Base-by-base conservation (phyloP, 2,797 vertebrate species). In the Karalla daura region DNA sequence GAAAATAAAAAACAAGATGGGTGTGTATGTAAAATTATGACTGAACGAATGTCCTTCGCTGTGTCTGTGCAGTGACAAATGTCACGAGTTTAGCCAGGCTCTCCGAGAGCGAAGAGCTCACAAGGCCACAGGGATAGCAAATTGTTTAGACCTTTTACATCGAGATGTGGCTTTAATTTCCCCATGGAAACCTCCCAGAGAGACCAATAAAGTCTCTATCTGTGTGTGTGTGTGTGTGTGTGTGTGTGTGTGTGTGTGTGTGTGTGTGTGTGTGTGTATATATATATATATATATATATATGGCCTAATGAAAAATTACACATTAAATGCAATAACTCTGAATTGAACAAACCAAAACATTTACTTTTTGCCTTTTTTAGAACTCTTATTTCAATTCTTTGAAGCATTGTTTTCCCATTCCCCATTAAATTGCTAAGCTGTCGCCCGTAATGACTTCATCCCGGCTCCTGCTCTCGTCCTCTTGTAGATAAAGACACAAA, bases 341-440 rank as follows among this genome's bases (percentile, higher is more conserved):
- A n/a, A n/a, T n/a, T n/a, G n/a, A n/a, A n/a, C n/a, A n/a, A 36
- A 21, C 12, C 56, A 50, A 60, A 65, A 44, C 24, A 20, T 53
- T 51, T 15, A 15, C 14, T 17, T 53, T 3, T 7, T 2, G 8
- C 40, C 0, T 10, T 24, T 18, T 47, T 43, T 23, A 11, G 9
- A 41, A 55, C 39, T 8, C 36, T 46, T 13, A 13, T 67, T 74
- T 45, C 18, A 62, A 66, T 55, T 60, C 18, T 55, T 55, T 56
- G 4, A 13, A 7, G n/a, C 10, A 7, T 43, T 32, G 21, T 78
- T 84, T 72, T 78, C 68, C 68, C 68, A 67, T 78, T 81, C 88
- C 76, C 55, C 83, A 63, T 88, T 76, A 78, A 76, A 80, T 53
- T 41, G 25, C 65, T 17, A 49, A 59, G 44, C 60, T 58, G 61